phyloP scores from a whole-genome alignment of 92 coral and sea anemone species.

The Phenganax subtilis region DNA sequence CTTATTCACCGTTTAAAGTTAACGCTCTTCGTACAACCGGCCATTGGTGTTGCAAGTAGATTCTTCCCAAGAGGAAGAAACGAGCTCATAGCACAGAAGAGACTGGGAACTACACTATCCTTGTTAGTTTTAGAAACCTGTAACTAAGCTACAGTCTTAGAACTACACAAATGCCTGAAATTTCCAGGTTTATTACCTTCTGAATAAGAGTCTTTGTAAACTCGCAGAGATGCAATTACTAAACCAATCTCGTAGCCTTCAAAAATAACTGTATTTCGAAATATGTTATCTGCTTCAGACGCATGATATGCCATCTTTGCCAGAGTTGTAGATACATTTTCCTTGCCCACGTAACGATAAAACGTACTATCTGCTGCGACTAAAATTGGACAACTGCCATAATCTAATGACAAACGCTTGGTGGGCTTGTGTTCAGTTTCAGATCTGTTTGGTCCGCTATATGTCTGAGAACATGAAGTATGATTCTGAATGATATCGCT shows the following conservation, averaged over 20 bases:
- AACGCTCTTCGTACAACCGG: too few species aligned
- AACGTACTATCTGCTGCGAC: constrained; percentile 80
- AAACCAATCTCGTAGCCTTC: constrained; percentile 76
- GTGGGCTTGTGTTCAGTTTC: background rate
- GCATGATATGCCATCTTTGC: constrained; percentile 82
- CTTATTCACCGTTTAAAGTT: too few species aligned
- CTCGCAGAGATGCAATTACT: constrained; percentile 66
- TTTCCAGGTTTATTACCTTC: constrained; percentile 51
- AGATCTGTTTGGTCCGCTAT: background rate
- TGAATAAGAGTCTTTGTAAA: constrained; percentile 56
- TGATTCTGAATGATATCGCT: background rate
- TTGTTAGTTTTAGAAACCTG: too few species aligned
- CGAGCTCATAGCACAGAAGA: too few species aligned
- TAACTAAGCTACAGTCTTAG: too few species aligned
- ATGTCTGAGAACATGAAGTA: background rate
- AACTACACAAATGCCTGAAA: too few species aligned
- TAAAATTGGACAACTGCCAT: constrained; percentile 71
- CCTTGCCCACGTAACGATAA: constrained; percentile 59
- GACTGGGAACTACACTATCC: too few species aligned
- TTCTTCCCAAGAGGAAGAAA: too few species aligned
- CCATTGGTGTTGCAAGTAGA: too few species aligned
- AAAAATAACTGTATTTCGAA: constrained; percentile 73
- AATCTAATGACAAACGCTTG: constrained; percentile 10
- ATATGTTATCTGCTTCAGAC: constrained; percentile 67
- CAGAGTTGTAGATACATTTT: constrained; percentile 54